These are phyloP conservation scores for Flexamia atlantica DNA, from an alignment of 2,888 invertebrate genomes.

Conservation along the genomic window DNA sequence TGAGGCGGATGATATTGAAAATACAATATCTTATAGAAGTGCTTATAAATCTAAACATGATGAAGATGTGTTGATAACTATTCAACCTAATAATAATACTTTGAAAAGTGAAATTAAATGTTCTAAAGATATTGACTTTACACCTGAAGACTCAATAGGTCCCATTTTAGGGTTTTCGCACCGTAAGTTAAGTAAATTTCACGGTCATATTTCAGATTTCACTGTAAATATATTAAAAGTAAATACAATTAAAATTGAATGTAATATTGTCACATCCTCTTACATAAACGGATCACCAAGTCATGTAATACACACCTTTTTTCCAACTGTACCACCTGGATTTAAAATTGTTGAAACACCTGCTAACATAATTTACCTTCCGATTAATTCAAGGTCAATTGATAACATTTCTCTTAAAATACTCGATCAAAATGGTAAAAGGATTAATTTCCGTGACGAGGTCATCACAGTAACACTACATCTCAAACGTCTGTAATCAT, in stretches of 20 bases:
- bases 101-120: neutral
- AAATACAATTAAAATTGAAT: neutral
- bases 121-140: neutral
- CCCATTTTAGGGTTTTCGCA: neutral
- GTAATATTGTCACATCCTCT: neutral
- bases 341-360: constrained; percentile 4
- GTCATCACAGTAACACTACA: neutral
- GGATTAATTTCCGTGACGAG: neutral
- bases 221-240: neutral
- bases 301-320: neutral
- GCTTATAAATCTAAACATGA: too few relatives aligned
- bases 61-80: too few relatives aligned
- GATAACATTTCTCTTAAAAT: neutral
- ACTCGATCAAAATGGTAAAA: neutral
- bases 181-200: neutral
- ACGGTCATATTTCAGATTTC: neutral
- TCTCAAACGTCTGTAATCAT: neutral
- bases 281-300: neutral
- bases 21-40: too few relatives aligned
- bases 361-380: neutral
- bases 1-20: too few relatives aligned
- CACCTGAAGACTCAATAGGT: neutral
- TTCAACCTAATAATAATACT: neutral
- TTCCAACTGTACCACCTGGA: neutral
- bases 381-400: neutral